Conservation (phyloP, 2,888 invertebrate species). For the Cataglyphis livida region DNA sequence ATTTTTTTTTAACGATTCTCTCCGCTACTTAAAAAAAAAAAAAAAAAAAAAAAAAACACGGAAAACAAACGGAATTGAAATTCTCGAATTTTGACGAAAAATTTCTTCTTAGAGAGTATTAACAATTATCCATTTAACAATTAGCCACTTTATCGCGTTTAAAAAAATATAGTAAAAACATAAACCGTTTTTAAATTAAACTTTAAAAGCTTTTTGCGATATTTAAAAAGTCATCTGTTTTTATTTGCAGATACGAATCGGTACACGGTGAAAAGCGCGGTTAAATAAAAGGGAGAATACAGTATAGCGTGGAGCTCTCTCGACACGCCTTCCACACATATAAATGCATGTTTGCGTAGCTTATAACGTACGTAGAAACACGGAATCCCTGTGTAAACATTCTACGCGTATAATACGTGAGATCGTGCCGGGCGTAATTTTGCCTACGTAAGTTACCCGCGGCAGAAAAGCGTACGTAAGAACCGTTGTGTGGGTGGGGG, state of each 20-base stretch:
- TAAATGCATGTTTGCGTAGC: conserved; percentile 26
- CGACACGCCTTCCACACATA: neutral
- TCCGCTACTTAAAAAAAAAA: too few species aligned
- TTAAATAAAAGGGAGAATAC: neutral
- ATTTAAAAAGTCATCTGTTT: neutral
- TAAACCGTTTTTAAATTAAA: neutral
- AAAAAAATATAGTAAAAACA: neutral
- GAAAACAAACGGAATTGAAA: neutral
- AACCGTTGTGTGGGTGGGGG: neutral
- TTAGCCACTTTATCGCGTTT: neutral
- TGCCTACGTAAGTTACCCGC: conserved; percentile 21
- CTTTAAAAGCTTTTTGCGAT: neutral
- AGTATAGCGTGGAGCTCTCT: neutral
- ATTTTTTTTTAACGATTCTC: neutral
- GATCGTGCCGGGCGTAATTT: conserved; percentile 9
- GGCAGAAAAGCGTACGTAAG: neutral
- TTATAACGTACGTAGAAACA: neutral
- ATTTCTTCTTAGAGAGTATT: neutral
- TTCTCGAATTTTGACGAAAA: neutral
- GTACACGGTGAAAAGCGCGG: neutral
- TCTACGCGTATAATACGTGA: conserved; percentile 25
- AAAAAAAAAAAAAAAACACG: neutral
- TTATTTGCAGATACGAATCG: neutral
- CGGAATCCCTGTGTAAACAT: conserved; percentile 27
- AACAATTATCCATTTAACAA: neutral